phyloP scores from a whole-genome alignment of 1,140 invertebrate species.

The Acromyrmex charruanus region DNA sequence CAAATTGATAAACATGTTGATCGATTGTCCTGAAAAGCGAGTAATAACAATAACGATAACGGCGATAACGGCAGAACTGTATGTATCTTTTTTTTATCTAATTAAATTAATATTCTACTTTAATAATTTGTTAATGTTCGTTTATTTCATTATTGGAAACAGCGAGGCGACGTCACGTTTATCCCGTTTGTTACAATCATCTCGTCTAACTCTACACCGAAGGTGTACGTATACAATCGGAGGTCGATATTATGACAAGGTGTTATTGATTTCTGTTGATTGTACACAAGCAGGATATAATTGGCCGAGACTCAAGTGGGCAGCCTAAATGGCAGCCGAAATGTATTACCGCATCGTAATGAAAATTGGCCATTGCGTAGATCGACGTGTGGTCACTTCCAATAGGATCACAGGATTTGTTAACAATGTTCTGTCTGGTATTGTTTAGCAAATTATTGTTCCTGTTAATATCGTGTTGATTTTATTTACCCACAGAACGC shows the following conservation, averaged over 20 bases:
- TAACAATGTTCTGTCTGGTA: slow-evolving; percentile 33
- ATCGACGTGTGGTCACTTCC: slow-evolving; percentile 27
- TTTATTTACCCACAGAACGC: neutral
- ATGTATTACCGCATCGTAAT: slow-evolving; percentile 58
- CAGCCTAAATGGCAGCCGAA: slow-evolving; percentile 51
- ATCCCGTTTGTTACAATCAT: slow-evolving; percentile 16
- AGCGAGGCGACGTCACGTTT: neutral
- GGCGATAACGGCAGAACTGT: neutral
- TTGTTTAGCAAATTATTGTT: slow-evolving; percentile 38
- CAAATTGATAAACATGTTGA: slow-evolving; percentile 25
- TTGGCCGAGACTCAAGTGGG: slow-evolving; percentile 46
- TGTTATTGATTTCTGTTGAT: slow-evolving; percentile 64
- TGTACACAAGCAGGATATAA: slow-evolving; percentile 52
- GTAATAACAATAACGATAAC: neutral
- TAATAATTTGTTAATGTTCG: neutral
- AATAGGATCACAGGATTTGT: slow-evolving; percentile 54
- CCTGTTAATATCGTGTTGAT: slow-evolving; percentile 21
- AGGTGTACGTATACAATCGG: neutral
- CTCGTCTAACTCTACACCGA: neutral
- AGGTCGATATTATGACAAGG: slow-evolving; percentile 45
- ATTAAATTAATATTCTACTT: neutral
- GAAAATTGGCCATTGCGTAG: slow-evolving; percentile 55
- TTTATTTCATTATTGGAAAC: neutral
- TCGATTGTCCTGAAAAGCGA: neutral
- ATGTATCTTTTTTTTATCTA: neutral